Base-by-base conservation (phyloP, 1,140 invertebrate species). In the Pissodes strobi region DNA sequence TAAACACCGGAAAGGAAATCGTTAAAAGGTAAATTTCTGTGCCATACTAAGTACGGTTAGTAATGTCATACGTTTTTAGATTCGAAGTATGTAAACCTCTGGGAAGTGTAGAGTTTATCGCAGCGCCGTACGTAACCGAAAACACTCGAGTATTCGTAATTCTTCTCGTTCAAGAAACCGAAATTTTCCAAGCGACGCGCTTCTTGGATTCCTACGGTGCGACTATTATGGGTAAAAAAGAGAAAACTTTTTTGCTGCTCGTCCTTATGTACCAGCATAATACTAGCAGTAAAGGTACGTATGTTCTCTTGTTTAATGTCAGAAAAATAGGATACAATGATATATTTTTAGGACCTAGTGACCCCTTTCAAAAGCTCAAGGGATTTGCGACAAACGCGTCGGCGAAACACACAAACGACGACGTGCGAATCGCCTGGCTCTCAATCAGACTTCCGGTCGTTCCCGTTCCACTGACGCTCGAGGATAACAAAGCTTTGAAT, bases 51-150 rank as follows among this genome's bases (percentile, higher is more conserved):
- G 10, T 1, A 8, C 8, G 8, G 13, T 39, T 55, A 38, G n/a
- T 39, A 18, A n/a, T 23, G 2, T n/a, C 10, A 21, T 34, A 37
- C 15, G 41, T 12, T 72, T 76, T 30, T 59, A 83, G 83, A 70
- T 77, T 89, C 51, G 85, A 92, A 81, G 83, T 88, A 23, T 86
- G 87, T 46, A 90, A 95, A 69, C 89, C 91, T 1, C 77, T 97
- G 41, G 90, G 91, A 18, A 87, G 89, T 73, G 87, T 93, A 2
- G 91, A 96, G 79, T 86, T 95, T 37, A 82, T 95, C 6, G 86
- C 90, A 2, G 90, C 93, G 74, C 92, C 94, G 1, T 96, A 95
- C 78, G 93, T 96, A 1, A 97, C 92, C 0, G 94, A 97, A 83
- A 93, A 89, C 74, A 86, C 88, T 2, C 79, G 90, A 67, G 85